Evolutionary conservation across 2,797 vertebrate species (phyloP), one percentile per base, ranked within the genome.

Genomic region (Discoglossus pictus): DNA sequence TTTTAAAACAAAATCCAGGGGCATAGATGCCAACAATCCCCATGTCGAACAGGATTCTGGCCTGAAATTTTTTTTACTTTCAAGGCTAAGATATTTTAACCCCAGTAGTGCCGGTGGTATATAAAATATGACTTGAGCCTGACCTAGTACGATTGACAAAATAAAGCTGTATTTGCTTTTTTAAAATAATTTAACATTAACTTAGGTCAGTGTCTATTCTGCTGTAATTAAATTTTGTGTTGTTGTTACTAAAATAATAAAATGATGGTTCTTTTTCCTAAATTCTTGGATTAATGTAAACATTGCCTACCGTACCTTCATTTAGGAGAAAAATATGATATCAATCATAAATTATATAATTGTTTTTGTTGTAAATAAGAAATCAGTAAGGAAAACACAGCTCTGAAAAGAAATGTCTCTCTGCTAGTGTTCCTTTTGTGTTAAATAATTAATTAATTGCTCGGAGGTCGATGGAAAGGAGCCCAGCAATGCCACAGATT

Each of bases 401-500:
- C 16, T 61, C 31, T 65, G 61, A 7, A 77, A 78, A 76, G 70
- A 69, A 35, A 11, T 18, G 21, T 77, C 39, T 72, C 73, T 24
- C 61, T 53, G 62, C 58, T 76, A 73, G 73, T 52, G 23, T 40
- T 76, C 74, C 43, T 17, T 12, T 64, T 18, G 66, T n/a, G 39
- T 77, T 80, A 76, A 81, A 81, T 79, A 74, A 65, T 79, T 79
- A 1, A 77, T 59, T 12, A 13, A 3, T 59, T 35, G 64, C 65
- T 84, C 62, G 65, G 63, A 81, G 75, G 52, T 71, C 52, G 13
- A 47, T 61, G 63, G 50, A 62, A 67, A 73, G 58, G 21, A 78
- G 54, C 62, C 12, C 69, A 43, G 27, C 21, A 62, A 53, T 17
- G 61, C 17, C n/a, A 58, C 54, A 63, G 15, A 68, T 73, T 78